Percentiles rank a stretch among this genome's conserved stretches.
Evolutionary conservation across 2,888 invertebrate genomes (phyloP).

Genomic region (Parapristionchus giblindavisi): DNA sequence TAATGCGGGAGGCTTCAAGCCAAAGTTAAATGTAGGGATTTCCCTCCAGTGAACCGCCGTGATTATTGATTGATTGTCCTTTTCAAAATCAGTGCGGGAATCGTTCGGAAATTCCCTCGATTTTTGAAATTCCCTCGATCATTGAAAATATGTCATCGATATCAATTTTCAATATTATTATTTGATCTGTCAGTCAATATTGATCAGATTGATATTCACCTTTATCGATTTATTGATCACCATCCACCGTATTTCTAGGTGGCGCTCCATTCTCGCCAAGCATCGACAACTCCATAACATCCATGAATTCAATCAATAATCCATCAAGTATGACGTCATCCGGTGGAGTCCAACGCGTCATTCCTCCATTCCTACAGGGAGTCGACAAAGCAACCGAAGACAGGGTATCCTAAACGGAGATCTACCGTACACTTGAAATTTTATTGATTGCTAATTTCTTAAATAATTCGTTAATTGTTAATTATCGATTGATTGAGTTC

Average conservation of each 20-base stretch:
- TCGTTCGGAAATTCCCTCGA: too few relatives aligned
- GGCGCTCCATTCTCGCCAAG: slow-evolving; percentile 13
- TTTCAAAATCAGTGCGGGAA: too few relatives aligned
- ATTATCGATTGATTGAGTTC: slow-evolving; percentile 45
- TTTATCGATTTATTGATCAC: background rate
- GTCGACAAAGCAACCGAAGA: slow-evolving; percentile 49
- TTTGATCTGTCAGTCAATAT: background rate
- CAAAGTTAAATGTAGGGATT: too few relatives aligned
- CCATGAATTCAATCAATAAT: slow-evolving; percentile 20
- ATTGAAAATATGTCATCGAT: background rate
- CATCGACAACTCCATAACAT: slow-evolving; percentile 36
- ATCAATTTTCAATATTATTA: background rate
- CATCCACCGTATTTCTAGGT: background rate
- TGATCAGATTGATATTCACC: background rate
- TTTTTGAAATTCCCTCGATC: too few relatives aligned
- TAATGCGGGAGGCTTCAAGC: too few relatives aligned
- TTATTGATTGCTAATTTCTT: slow-evolving; percentile 2
- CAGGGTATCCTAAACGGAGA: slow-evolving; percentile 48
- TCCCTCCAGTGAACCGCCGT: too few relatives aligned
- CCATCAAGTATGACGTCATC: background rate
- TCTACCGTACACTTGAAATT: too few relatives aligned
- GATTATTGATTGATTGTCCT: too few relatives aligned
- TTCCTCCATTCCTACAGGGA: slow-evolving; percentile 56
- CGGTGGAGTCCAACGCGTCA: slow-evolving; percentile 41
- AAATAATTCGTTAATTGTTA: background rate